Evolutionary conservation across 2,113 vertebrate genomes (phyloP).

Genomic region (Salvelinus alpinus): DNA sequence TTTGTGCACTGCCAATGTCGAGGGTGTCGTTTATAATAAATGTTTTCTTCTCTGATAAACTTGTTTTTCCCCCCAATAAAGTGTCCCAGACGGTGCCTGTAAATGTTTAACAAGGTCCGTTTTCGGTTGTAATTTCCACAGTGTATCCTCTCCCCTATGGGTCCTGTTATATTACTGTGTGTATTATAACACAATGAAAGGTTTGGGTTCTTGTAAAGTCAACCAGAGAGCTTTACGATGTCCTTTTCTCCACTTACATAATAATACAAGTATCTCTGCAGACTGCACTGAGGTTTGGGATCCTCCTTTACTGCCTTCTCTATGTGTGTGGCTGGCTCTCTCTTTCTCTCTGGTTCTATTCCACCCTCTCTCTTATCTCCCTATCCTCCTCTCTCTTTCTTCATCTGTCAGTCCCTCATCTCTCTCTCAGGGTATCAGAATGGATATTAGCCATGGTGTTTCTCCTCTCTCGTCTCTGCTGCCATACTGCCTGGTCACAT

Average conservation of each 20-base stretch:
- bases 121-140: conserved; percentile 49
- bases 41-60: conserved; percentile 21
- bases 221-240: conserved; percentile 9
- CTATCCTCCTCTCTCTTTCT: conserved; percentile 7
- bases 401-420: background rate
- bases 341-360: conserved; percentile 4
- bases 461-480: background rate
- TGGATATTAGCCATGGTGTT: background rate
- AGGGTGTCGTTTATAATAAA: conserved; percentile 55
- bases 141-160: conserved; percentile 25
- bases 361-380: background rate
- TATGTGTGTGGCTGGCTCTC: background rate
- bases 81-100: conserved; percentile 62
- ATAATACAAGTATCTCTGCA: conserved; percentile 26
- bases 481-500: conserved; percentile 4
- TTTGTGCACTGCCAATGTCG: conserved; percentile 14
- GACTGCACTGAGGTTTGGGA: conserved; percentile 7
- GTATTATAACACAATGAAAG: conserved; percentile 39
- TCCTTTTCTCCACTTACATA: conserved; percentile 15
- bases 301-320: conserved; percentile 2
- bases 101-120: conserved; percentile 73
- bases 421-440: conserved; percentile 9
- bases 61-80: conserved; percentile 65
- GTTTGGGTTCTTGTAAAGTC: conserved; percentile 21
- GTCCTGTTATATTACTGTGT: conserved; percentile 36